These are phyloP conservation scores for Anoplolepis gracilipes DNA, from an alignment of 1,140 invertebrate species.

Conservation along the genomic window DNA sequence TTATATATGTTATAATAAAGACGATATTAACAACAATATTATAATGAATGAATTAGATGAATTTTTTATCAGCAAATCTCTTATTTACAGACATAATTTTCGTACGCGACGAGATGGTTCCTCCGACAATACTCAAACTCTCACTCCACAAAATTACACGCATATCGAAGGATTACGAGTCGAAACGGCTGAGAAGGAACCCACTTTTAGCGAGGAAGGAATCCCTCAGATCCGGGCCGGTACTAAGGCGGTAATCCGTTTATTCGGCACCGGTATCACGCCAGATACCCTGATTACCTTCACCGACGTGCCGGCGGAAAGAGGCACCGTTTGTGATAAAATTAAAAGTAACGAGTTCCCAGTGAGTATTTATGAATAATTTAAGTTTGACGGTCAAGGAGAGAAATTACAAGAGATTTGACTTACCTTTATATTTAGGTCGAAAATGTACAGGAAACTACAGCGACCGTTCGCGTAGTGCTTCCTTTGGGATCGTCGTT, in stretches of 20 bases:
- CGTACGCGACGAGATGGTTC: slow-evolving; percentile 60
- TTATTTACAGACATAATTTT: slow-evolving; percentile 61
- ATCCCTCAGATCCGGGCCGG: slow-evolving; percentile 89
- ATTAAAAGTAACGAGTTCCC: slow-evolving; percentile 79
- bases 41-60: slow-evolving; percentile 12
- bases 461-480: slow-evolving; percentile 87
- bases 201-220: slow-evolving; percentile 87
- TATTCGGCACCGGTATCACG: slow-evolving; percentile 92
- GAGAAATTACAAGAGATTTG: not conserved
- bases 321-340: slow-evolving; percentile 85
- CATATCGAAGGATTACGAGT: slow-evolving; percentile 88
- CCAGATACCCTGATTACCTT: slow-evolving; percentile 90
- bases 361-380: slow-evolving; percentile 76
- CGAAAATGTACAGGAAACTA: slow-evolving; percentile 82
- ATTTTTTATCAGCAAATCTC: slow-evolving; percentile 1
- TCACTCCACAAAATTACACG: not conserved
- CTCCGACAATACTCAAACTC: slow-evolving; percentile 12
- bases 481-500: slow-evolving; percentile 87
- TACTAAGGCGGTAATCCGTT: slow-evolving; percentile 87
- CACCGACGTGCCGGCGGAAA: slow-evolving; percentile 86
- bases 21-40: not conserved
- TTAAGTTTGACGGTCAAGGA: not conserved
- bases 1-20: not conserved
- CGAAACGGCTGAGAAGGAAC: slow-evolving; percentile 88
- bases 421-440: slow-evolving; percentile 79